Conservation (phyloP, 2,113 vertebrate species). For the Halichoerus grypus region DNA sequence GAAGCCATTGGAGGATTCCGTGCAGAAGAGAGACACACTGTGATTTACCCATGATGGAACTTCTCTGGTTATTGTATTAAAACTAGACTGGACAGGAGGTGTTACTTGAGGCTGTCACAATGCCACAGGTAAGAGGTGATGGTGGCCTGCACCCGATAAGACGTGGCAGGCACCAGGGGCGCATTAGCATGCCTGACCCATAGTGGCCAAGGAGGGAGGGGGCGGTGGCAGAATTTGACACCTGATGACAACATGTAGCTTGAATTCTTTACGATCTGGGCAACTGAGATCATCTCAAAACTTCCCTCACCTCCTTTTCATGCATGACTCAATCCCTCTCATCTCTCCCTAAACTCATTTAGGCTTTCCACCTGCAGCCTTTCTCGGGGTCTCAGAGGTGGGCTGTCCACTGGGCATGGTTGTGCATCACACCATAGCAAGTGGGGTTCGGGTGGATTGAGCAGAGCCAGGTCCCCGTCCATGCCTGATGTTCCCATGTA, state of each 20-base stretch:
- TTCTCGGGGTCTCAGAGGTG: rapidly evolving
- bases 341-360: background rate
- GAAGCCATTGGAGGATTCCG: background rate
- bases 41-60: rapidly evolving
- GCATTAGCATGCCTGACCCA: rapidly evolving
- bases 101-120: background rate
- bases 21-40: rapidly evolving
- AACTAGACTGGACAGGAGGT: rapidly evolving
- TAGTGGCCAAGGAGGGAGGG: background rate
- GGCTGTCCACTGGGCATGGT: background rate
- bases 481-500: background rate
- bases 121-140: background rate
- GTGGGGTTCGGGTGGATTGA: background rate
- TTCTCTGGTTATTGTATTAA: background rate
- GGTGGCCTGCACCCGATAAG: rapidly evolving
- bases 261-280: background rate
- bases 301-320: background rate
- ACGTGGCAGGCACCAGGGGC: rapidly evolving
- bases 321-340: background rate
- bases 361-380: background rate
- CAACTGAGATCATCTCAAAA: background rate
- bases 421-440: background rate
- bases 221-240: background rate
- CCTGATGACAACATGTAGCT: background rate
- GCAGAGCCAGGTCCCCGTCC: background rate